Percentiles rank a stretch among this genome's conserved stretches.
phyloP scores from a whole-genome alignment of 2,888 invertebrate genomes.

The Baccha elongata region DNA sequence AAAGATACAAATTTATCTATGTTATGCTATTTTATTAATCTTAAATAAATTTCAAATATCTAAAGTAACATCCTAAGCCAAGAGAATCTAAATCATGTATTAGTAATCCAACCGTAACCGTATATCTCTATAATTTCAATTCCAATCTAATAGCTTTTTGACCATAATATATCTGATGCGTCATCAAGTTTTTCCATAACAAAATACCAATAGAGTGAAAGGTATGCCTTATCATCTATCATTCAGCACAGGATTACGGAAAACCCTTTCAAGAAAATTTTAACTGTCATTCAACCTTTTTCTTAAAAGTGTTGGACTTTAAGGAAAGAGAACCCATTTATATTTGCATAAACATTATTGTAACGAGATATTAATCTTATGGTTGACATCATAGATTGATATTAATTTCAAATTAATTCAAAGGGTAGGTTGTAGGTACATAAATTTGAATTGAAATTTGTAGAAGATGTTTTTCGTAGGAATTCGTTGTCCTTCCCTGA shows the following conservation, averaged over 20 bases:
- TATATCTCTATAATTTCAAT: not conserved
- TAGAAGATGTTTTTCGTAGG: not conserved
- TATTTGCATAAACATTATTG: constrained; percentile 21
- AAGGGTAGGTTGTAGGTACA: not conserved
- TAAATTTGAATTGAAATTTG: constrained; percentile 11
- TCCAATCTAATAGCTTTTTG: constrained; percentile 4
- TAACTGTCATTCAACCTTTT: not conserved
- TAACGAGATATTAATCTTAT: constrained; percentile 29
- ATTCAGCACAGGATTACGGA: constrained; percentile 4
- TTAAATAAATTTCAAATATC: no score
- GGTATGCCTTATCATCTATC: constrained; percentile 20
- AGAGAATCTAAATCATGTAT: no score
- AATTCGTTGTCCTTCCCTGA: not conserved
- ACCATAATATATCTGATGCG: not conserved
- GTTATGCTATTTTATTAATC: no score
- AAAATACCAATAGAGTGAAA: not conserved
- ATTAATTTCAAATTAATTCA: constrained; percentile 20
- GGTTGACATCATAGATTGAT: constrained; percentile 10
- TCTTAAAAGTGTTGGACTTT: not conserved
- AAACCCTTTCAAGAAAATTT: not conserved
- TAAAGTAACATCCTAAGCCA: no score
- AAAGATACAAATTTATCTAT: no score
- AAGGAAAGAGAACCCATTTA: not conserved
- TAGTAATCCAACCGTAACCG: no score
- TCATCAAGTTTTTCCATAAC: constrained; percentile 7